Base-by-base conservation (phyloP, 2,888 invertebrate genomes). In the Tanytarsus gracilentus region DNA sequence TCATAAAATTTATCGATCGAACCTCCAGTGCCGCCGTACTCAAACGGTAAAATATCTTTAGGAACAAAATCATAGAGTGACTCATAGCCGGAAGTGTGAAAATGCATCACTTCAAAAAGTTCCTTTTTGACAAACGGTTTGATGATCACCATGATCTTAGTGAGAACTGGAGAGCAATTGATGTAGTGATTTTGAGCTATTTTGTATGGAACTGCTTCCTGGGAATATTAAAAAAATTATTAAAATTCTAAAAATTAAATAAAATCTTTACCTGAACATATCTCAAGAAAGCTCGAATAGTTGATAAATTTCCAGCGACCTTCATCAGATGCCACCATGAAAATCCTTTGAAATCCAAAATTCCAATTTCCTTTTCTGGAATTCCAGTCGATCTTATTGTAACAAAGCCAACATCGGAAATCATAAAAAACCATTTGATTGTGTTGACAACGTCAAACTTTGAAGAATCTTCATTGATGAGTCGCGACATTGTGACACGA, bases 1-100 rank as follows among this genome's bases (percentile, higher is more conserved):
- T 48, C 16, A 23, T 27, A 29, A 4, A 48, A 11, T 5, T 58
- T 48, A 1, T 58, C 58, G 4, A 48, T 8, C 9, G 40, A 27
- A n/a, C 29, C 58, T 6, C n/a, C 30, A 21, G 58, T 48, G 27
- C 58, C 58, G 3, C 44, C 58, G 30, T 40, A 58, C 30, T 58
- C 58, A n/a, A 29, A 30, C 7, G 53, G 53, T 25, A 55, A 55
- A 36, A 25, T 14, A n/a, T 55, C 53, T 39, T 25, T 21, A 5
- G 53, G 33, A 6, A 55, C 11, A 8, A 21, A 11, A 18, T 36
- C 36, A 9, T 55, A 39, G 3, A 55, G 23, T 1, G 36, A 6
- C 25, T 36, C 53, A 33, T 33, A 33, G 7, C 14, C n/a, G 1
- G 6, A 3, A 18, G 53, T 33, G 14, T 55, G 36, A 18, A 55